Evolutionary conservation across 2,113 vertebrate genomes (phyloP).

Genomic region (Oreochromis niloticus): DNA sequence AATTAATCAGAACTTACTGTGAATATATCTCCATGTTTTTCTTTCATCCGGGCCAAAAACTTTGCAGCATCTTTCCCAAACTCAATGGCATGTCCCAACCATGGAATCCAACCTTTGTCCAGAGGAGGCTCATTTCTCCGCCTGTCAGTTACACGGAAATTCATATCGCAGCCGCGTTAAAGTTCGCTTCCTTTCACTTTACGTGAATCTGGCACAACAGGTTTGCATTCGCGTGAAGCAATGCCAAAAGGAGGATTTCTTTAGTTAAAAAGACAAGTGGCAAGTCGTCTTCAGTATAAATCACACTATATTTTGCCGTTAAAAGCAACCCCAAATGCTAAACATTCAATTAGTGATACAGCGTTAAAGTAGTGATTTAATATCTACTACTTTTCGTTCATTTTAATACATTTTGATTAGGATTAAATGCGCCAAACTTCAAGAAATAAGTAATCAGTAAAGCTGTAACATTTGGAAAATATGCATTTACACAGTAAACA

Average conservation of each 20-base stretch:
- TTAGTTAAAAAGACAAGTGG: neutral
- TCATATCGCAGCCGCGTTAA: neutral
- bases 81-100: conserved; percentile 82
- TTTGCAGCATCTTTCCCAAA: conserved; percentile 79
- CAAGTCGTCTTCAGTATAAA: neutral
- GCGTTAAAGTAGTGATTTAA: neutral
- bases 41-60: conserved; percentile 81
- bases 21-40: conserved; percentile 85
- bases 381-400: neutral
- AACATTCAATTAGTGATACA: neutral
- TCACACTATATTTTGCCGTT: neutral
- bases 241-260: neutral
- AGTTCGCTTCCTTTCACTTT: neutral
- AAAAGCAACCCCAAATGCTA: neutral
- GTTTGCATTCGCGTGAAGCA: neutral
- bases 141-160: conserved; percentile 18
- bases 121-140: conserved; percentile 81
- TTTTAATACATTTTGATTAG: neutral
- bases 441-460: neutral
- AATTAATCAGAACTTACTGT: conserved; percentile 70
- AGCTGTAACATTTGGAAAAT: neutral
- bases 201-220: conserved; percentile 5
- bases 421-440: neutral
- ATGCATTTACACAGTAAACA: neutral
- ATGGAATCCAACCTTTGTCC: conserved; percentile 79